Evolutionary conservation across 2,888 invertebrate species (phyloP), one percentile per base, ranked within the genome.

Genomic region (Candidula unifasciata): DNA sequence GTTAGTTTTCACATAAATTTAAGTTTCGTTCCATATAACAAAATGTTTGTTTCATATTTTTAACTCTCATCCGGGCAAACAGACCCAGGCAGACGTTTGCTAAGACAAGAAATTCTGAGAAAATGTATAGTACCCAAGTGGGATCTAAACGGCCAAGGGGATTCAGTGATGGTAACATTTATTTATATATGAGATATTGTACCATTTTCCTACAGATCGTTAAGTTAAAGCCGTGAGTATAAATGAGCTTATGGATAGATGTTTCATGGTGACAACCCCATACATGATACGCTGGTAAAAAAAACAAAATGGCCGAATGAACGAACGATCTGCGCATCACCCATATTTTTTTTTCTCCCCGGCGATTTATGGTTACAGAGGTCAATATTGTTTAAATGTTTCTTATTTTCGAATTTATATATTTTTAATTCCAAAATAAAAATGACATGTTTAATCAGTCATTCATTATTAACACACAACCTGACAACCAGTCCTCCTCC

Each of bases 131-230:
- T 21, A 27, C 73, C 8, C 71, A 18, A 30, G 37, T 44, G 27
- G 81, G 81, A 73, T 37, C n/a, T 18, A 81, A 81, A 60, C 16
- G 81, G 24, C n/a, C 73, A 33, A 8, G 73, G 16, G 81, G 81
- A 18, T 57, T 37, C 35, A 57, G 57, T 21, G 73, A 74, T 33
- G 81, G 81, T 81, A 81, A 71, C 21, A 21, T 71, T 68, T 27
- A 54, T 44, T 44, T 44, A 5, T 76, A 69, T 27, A 69, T 27
- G 33, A 30, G 54, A 76, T n/a, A n/a, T 76, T n/a, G 52, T 2
- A 10, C 52, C n/a, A 60, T 18, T 60, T 13, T 76, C n/a, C n/a
- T n/a, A n/a, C n/a, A n/a, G n/a, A n/a, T n/a, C n/a, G 52, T 52
- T 1, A 44, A 44, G 44, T 44, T 44, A 44, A 44, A 44, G 13